A percentile compares a stretch with the other conserved stretches of the same genome.
These are phyloP conservation scores for Solen grandis DNA, from an alignment of 1,140 invertebrate genomes.

Conservation along the genomic window DNA sequence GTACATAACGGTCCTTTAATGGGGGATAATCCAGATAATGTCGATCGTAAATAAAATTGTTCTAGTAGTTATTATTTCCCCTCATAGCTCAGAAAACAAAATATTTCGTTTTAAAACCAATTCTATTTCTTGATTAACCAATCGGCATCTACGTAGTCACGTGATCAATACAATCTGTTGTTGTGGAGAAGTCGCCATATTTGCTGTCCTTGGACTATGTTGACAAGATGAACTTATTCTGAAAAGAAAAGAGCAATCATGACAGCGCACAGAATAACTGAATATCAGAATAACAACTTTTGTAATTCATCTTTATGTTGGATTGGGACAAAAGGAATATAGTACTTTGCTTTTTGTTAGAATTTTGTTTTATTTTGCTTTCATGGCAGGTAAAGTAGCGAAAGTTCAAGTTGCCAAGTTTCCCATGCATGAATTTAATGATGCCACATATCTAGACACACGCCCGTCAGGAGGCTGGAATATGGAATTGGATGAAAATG, in stretches of 20 bases:
- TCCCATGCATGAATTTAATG: constrained; percentile 73
- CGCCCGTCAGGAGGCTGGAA: constrained; percentile 73
- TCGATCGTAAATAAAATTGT: too few relatives aligned
- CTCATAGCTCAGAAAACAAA: not conserved
- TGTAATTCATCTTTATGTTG: too few relatives aligned
- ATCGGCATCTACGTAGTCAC: constrained; percentile 67
- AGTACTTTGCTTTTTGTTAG: constrained; percentile 14
- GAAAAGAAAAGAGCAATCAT: constrained; percentile 27
- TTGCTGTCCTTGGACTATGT: constrained; percentile 55
- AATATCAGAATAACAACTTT: constrained; percentile 16
- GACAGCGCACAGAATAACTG: constrained; percentile 26
- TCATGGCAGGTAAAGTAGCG: constrained; percentile 71
- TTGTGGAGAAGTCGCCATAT: constrained; percentile 79
- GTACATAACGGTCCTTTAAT: too few relatives aligned
- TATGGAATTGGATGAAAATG: constrained; percentile 79
- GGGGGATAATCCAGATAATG: too few relatives aligned
- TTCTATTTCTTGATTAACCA: constrained; percentile 2
- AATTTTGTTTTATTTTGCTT: constrained; percentile 50
- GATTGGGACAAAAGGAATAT: too few relatives aligned
- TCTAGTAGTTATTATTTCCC: constrained; percentile 5
- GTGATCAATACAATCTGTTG: constrained; percentile 80
- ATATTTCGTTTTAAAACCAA: constrained; percentile 15
- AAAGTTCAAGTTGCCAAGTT: constrained; percentile 77
- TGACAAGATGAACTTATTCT: constrained; percentile 5
- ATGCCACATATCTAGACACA: constrained; percentile 70